Conservation (phyloP, 2,888 invertebrate genomes). For the Erebia epiphron region DNA sequence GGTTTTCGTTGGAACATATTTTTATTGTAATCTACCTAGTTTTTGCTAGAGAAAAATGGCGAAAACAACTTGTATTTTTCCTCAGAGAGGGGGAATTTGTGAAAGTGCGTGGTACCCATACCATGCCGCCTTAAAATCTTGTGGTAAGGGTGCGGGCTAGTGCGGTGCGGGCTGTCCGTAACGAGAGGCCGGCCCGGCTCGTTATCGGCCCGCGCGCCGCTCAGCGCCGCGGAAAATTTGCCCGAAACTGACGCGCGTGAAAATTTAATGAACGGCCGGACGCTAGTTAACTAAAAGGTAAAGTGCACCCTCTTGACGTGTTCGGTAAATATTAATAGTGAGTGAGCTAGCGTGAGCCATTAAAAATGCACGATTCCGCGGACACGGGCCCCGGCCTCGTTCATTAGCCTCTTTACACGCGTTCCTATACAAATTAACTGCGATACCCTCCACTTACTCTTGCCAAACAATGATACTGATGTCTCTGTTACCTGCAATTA, state of each 20-base stretch:
- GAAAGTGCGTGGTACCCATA: no score
- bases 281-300: slow-evolving; percentile 84
- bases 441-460: slow-evolving; percentile 40
- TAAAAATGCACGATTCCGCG: slow-evolving; percentile 81
- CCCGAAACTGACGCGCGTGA: slow-evolving; percentile 83
- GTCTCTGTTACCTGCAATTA: not conserved
- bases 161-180: slow-evolving; percentile 21
- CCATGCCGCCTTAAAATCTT: no score
- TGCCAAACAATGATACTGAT: slow-evolving; percentile 24
- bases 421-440: slow-evolving; percentile 55
- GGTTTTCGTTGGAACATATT: no score
- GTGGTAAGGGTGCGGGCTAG: slow-evolving; percentile 30
- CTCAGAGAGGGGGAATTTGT: no score
- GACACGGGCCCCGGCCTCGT: slow-evolving; percentile 63
- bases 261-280: slow-evolving; percentile 84
- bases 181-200: slow-evolving; percentile 66
- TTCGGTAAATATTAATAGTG: slow-evolving; percentile 83
- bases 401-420: slow-evolving; percentile 72
- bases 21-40: no score
- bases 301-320: slow-evolving; percentile 84
- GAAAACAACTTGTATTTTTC: no score
- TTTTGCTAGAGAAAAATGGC: no score
- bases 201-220: slow-evolving; percentile 57
- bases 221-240: slow-evolving; percentile 82
- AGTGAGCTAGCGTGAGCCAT: slow-evolving; percentile 79